A percentile compares a stretch with the other conserved stretches of the same genome.
phyloP scores from a whole-genome alignment of 2,113 vertebrate genomes.

The Romanogobio albipinnatus region DNA sequence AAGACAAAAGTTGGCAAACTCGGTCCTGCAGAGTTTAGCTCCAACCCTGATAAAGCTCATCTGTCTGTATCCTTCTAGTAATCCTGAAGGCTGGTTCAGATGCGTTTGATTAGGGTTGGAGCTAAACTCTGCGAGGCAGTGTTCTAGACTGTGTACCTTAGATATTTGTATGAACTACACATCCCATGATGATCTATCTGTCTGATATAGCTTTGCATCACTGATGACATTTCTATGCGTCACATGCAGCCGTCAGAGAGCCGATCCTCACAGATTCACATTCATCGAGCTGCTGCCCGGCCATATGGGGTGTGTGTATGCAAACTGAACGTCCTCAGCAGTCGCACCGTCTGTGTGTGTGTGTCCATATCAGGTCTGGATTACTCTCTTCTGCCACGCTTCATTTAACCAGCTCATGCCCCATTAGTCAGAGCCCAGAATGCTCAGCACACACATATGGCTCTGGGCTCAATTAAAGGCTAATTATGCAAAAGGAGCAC shows the following conservation, averaged over 20 bases:
- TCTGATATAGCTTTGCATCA: neutral
- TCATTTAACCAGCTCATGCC: conserved; percentile 11
- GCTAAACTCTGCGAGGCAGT: too few species aligned
- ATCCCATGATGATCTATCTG: neutral
- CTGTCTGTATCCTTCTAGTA: too few species aligned
- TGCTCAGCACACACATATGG: conserved; percentile 19
- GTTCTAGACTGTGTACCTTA: neutral
- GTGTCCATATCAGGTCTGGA: conserved; percentile 19
- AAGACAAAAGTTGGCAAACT: neutral
- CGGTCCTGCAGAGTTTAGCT: too few species aligned
- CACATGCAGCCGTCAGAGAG: neutral
- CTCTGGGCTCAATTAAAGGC: conserved; percentile 14
- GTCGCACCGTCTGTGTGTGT: neutral
- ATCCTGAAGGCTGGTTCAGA: too few species aligned
- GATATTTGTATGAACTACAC: neutral
- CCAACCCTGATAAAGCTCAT: too few species aligned
- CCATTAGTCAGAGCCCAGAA: conserved; percentile 18
- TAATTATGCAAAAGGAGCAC: conserved; percentile 12
- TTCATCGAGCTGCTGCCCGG: neutral
- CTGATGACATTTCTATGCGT: neutral
- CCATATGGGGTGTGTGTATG: neutral
- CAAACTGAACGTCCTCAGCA: neutral
- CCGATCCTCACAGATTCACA: neutral
- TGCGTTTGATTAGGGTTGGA: too few species aligned
- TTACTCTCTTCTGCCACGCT: conserved; percentile 13